These are phyloP conservation scores for Craniophora ligustri DNA, from an alignment of 2,888 invertebrate species.

Conservation along the genomic window DNA sequence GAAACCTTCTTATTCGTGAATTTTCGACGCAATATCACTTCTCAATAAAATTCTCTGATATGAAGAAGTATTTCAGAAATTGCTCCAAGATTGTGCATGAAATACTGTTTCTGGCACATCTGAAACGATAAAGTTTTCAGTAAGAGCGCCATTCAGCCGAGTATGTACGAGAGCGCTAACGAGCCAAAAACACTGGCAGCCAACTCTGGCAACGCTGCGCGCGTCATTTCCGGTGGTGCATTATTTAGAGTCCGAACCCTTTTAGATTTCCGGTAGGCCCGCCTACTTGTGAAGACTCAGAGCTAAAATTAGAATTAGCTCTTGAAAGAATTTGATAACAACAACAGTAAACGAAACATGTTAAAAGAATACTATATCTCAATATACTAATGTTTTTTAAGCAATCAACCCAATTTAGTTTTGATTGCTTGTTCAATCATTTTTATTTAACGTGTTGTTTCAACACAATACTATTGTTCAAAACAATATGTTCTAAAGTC, in stretches of 20 bases:
- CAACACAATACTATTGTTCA: constrained; percentile 2
- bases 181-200: constrained; percentile 61
- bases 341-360: background rate
- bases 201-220: constrained; percentile 54
- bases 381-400: no score
- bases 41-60: constrained; percentile 19
- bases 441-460: background rate
- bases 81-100: constrained; percentile 26
- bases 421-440: background rate
- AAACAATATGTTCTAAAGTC: constrained; percentile 21
- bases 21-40: constrained; percentile 6
- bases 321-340: constrained; percentile 15
- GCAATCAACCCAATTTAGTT: background rate
- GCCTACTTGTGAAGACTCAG: constrained; percentile 25
- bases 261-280: constrained; percentile 63
- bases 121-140: constrained; percentile 53
- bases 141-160: constrained; percentile 50
- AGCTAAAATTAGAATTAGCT: constrained; percentile 22
- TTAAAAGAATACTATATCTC: no score
- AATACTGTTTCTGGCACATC: constrained; percentile 51
- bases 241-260: constrained; percentile 63
- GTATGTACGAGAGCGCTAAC: constrained; percentile 49
- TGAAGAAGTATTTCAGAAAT: constrained; percentile 29
- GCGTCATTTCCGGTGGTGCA: constrained; percentile 71
- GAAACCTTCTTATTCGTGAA: constrained; percentile 1